Conservation (phyloP, 2,888 invertebrate genomes). For the Criorhina ranunculi region DNA sequence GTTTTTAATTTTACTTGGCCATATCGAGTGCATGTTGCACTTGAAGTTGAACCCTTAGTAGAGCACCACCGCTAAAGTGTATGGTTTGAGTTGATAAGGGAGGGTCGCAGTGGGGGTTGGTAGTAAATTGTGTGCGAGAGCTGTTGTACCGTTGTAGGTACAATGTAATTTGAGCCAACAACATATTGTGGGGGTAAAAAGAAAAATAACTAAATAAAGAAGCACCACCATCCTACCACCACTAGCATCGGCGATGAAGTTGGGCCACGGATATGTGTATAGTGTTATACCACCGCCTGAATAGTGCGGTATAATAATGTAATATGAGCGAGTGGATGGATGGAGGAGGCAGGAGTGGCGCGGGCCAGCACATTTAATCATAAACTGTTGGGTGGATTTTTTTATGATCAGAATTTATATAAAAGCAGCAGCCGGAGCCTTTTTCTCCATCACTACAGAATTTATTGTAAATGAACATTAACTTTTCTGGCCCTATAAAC, state of each 20-base stretch:
- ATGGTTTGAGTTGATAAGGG: constrained; percentile 65
- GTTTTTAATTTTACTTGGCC: constrained; percentile 78
- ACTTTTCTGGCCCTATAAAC: constrained; percentile 75
- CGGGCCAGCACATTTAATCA: constrained; percentile 72
- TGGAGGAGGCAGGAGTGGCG: constrained; percentile 7
- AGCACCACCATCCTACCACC: constrained; percentile 54
- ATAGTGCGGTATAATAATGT: constrained; percentile 75
- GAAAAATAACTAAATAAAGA: constrained; percentile 72
- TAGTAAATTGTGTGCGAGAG: constrained; percentile 66
- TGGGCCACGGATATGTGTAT: constrained; percentile 42
- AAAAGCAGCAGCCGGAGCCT: constrained; percentile 69
- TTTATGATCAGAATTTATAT: constrained; percentile 77
- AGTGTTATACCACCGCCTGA: constrained; percentile 64
- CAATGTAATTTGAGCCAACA: constrained; percentile 75
- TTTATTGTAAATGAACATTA: constrained; percentile 76
- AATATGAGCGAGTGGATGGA: constrained; percentile 51
- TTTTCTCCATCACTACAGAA: constrained; percentile 66
- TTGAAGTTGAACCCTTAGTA: constrained; percentile 75
- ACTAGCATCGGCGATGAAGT: constrained; percentile 51
- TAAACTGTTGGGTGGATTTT: constrained; percentile 75
- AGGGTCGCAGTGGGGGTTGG: constrained; percentile 33
- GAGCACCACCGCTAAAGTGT: constrained; percentile 61
- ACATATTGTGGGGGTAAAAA: constrained; percentile 66
- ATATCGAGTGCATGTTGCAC: constrained; percentile 77
- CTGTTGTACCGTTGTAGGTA: constrained; percentile 74